A percentile compares a stretch with the other conserved stretches of the same genome.
These are phyloP conservation scores for Dromius quadrimaculatus DNA, from an alignment of 2,888 invertebrate genomes.

Conservation along the genomic window DNA sequence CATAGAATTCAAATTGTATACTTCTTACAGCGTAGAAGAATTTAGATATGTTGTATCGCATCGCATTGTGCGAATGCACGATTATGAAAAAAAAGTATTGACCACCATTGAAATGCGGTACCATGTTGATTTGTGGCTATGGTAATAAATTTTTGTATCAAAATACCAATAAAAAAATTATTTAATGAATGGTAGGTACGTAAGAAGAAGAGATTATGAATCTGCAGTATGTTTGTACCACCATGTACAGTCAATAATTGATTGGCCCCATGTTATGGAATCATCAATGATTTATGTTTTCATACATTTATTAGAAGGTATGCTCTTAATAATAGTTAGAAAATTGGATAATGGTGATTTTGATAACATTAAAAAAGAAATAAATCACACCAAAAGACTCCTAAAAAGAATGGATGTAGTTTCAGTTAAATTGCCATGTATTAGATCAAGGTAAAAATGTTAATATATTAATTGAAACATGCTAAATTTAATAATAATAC, in stretches of 20 bases:
- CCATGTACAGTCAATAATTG: conserved; percentile 60
- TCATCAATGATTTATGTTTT: conserved; percentile 66
- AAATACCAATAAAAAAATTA: not conserved
- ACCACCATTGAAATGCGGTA: conserved; percentile 70
- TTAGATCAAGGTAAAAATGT: conserved; percentile 63
- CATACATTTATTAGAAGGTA: conserved; percentile 70
- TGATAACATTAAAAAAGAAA: conserved; percentile 57
- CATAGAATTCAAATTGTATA: conserved; percentile 72
- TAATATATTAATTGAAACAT: conserved; percentile 46
- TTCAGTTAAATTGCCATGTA: conserved; percentile 14
- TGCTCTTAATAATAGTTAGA: conserved; percentile 69
- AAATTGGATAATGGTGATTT: conserved; percentile 62
- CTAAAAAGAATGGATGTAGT: conserved; percentile 60
- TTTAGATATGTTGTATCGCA: conserved; percentile 69
- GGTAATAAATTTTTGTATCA: conserved; percentile 63
- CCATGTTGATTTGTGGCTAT: conserved; percentile 72
- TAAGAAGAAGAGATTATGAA: conserved; percentile 72
- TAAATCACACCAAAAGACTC: conserved; percentile 60
- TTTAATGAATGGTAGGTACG: conserved; percentile 64
- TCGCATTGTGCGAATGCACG: conserved; percentile 68
- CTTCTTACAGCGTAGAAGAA: conserved; percentile 70
- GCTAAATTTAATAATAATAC: conserved; percentile 53
- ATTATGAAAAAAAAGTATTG: conserved; percentile 65
- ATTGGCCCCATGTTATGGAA: conserved; percentile 60
- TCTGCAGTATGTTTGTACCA: conserved; percentile 70